These are phyloP conservation scores for Pelobates fuscus DNA, from an alignment of 2,113 vertebrate species.

Conservation along the genomic window DNA sequence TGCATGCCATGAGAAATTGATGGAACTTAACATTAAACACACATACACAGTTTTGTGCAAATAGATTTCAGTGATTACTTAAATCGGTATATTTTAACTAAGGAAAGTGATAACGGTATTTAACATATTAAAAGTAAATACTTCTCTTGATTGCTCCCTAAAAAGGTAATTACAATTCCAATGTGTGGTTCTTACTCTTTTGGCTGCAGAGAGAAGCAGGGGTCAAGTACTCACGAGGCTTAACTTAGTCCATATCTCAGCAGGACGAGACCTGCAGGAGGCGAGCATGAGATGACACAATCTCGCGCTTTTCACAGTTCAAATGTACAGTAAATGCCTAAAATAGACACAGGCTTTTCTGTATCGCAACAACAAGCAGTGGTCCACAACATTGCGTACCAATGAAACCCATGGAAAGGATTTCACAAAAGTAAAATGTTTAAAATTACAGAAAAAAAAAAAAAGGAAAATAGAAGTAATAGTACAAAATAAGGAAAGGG, in stretches of 20 bases:
- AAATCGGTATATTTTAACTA: neutral
- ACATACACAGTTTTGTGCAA: neutral
- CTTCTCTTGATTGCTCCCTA: conserved; percentile 14
- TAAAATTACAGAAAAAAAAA: too few species aligned
- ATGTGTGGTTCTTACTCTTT: conserved; percentile 78
- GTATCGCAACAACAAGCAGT: conserved; percentile 99
- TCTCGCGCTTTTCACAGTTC: conserved; percentile 98
- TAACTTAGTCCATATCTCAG: conserved; percentile 99
- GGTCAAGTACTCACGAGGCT: conserved; percentile 98
- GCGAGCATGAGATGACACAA: conserved; percentile 98
- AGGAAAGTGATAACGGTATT: neutral
- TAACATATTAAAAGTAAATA: conserved; percentile 19
- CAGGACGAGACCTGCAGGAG: conserved; percentile 99
- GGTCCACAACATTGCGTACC: conserved; percentile 86
- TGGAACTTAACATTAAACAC: neutral
- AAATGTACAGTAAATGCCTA: conserved; percentile 99
- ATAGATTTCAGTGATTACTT: neutral
- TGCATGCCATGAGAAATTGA: neutral
- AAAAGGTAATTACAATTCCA: conserved; percentile 67
- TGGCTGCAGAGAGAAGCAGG: conserved; percentile 82
- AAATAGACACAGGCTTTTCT: conserved; percentile 99
- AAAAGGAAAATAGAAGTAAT: conserved; percentile 52
- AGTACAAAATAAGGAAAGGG: conserved; percentile 58
- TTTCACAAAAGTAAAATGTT: conserved; percentile 56
- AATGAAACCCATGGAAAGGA: conserved; percentile 75